Conservation (phyloP, 2,113 vertebrate species). For the Numenius arquata region DNA sequence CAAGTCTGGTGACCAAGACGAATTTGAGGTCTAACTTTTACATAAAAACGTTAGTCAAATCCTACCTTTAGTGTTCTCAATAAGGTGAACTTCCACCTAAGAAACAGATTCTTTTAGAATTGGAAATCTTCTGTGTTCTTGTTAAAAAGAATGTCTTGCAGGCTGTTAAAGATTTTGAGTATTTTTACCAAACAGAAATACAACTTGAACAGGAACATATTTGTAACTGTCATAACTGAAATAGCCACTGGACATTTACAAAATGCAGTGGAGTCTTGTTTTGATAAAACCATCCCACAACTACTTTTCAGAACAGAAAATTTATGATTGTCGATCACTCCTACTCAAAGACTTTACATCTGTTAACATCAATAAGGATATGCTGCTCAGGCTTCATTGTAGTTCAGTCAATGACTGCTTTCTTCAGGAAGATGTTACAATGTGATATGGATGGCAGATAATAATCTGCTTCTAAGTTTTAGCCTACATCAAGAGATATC, state of each 20-base stretch:
- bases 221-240: background rate
- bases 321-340: background rate
- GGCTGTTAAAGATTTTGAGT: background rate
- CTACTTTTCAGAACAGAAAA: background rate
- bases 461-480: background rate
- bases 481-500: background rate
- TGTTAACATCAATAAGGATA: background rate
- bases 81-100: background rate
- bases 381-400: background rate
- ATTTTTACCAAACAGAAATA: background rate
- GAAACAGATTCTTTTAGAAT: background rate
- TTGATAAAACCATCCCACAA: background rate
- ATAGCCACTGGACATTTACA: background rate
- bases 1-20: rapidly evolving
- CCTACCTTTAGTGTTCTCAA: background rate
- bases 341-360: background rate
- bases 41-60: background rate
- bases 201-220: background rate
- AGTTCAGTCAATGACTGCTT: background rate
- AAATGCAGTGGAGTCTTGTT: background rate
- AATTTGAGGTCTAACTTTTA: background rate
- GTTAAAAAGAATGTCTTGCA: background rate
- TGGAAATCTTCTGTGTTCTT: background rate
- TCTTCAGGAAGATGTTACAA: background rate
- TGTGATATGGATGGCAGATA: background rate